Conservation (phyloP, 2,888 invertebrate species). For the Mythimna impura region DNA sequence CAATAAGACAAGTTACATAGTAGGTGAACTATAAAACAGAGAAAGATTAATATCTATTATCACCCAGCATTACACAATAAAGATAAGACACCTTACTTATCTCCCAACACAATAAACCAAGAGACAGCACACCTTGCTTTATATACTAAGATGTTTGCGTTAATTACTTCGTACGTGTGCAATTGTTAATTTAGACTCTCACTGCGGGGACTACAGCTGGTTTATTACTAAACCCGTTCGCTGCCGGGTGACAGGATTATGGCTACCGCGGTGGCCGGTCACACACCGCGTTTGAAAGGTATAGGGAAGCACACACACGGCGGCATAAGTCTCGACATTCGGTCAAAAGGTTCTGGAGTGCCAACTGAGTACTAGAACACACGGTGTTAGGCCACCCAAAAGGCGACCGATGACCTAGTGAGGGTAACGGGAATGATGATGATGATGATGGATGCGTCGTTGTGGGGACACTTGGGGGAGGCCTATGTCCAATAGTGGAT, state of each 20-base stretch:
- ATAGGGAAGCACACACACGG: background rate
- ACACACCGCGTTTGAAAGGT: background rate
- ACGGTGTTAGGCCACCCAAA: too few relatives aligned
- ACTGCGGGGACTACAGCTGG: background rate
- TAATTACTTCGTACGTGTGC: constrained; percentile 4
- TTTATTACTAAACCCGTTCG: constrained; percentile 17
- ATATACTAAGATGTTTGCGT: constrained; percentile 9
- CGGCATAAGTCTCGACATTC: background rate
- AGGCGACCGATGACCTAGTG: too few relatives aligned
- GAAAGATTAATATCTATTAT: constrained; percentile 15
- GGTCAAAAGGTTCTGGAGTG: too few relatives aligned
- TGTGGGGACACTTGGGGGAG: too few relatives aligned
- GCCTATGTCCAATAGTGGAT: too few relatives aligned
- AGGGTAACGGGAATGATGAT: too few relatives aligned
- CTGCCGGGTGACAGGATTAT: background rate
- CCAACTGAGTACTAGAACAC: too few relatives aligned
- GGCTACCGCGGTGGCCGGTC: background rate
- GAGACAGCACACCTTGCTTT: background rate
- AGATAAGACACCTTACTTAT: constrained; percentile 37
- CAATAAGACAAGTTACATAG: too few relatives aligned
- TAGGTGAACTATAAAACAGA: too few relatives aligned
- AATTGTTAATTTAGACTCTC: constrained; percentile 16
- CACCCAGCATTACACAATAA: background rate
- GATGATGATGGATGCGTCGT: too few relatives aligned
- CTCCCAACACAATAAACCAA: constrained; percentile 2